phyloP scores from a whole-genome alignment of 2,888 invertebrate species.

The Carpatolechia fugitivella region DNA sequence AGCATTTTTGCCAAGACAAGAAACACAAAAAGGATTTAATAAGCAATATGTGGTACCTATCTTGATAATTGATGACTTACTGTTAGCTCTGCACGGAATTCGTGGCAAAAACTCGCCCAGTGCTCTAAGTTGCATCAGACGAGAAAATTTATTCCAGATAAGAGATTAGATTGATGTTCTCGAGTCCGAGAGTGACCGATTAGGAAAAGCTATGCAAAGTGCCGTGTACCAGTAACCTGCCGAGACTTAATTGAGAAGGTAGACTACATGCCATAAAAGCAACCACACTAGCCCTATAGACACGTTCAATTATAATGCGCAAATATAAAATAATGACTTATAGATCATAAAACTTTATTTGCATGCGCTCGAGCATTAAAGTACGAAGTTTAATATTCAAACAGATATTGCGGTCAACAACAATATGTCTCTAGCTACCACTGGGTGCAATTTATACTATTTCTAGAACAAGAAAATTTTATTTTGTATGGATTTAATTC shows the following conservation, averaged over 20 bases:
- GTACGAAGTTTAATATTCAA: background rate
- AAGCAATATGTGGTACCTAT: background rate
- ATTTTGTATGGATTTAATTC: too few species aligned
- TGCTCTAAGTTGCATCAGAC: background rate
- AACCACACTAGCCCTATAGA: background rate
- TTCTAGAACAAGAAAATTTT: too few species aligned
- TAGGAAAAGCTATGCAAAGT: slow-evolving; percentile 8
- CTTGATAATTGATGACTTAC: background rate
- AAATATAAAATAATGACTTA: slow-evolving; percentile 5
- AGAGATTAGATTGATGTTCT: slow-evolving; percentile 9
- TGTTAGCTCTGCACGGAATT: background rate
- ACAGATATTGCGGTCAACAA: too few species aligned
- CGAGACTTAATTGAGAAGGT: slow-evolving; percentile 6
- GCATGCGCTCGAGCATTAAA: background rate
- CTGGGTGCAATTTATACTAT: too few species aligned
- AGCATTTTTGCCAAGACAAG: background rate
- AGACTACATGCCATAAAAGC: slow-evolving; percentile 4
- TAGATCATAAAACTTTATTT: slow-evolving; percentile 4
- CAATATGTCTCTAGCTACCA: too few species aligned
- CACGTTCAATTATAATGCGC: background rate
- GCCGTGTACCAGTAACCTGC: slow-evolving; percentile 2
- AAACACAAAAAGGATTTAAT: slow-evolving; percentile 1
- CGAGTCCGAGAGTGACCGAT: background rate
- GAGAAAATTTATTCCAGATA: slow-evolving; percentile 5
- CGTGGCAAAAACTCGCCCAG: background rate